Evolutionary conservation across 2,797 vertebrate species (phyloP), one percentile per base, ranked within the genome.

Genomic region (Sebastolobus altivelis): DNA sequence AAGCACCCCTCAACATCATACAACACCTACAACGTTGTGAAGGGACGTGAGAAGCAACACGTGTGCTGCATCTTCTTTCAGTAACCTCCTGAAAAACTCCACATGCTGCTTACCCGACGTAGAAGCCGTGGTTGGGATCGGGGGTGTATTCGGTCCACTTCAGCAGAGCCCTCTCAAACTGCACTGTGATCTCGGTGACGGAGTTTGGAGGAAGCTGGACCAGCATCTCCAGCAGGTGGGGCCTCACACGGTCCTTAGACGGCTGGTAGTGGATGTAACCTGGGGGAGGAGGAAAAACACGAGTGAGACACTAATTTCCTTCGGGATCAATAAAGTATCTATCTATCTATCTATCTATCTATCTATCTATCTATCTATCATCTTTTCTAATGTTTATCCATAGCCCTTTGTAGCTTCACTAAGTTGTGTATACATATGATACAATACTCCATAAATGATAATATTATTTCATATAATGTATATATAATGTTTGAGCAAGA

Each of bases 101-200:
- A 6, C 0, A 16, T 25, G 20, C 93, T 27, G 12, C 94, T 67
- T 86, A 99, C 98, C 98, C 95, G 0, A 99, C 95, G 0, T 99
- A 99, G 90, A 99, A 99, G 81, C 98, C 98, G 0, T 99, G 98
- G 88, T 99, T 99, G 12, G 98, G 97, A 88, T 99, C 98, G 0
- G 98, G 98, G 0, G 98, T 96, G 89, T 99, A 99, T 86, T 99
- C 99, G 0, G 98, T 99, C 99, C 99, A 99, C 92, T 98, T 99
- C 63, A 99, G 86, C 80, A 99, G 94, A 1, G 98, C 98, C 74
- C 98, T 96, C 93, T 99, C 98, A 90, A 99, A 99, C 94, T 99
- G 96, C 85, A 99, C 97, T 1, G 97, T 98, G 71, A 99, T 97
- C 93, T 99, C 98, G 2, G 98, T 99, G 91, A 97, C 92, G 0